Evolutionary conservation across 2,888 invertebrate genomes (phyloP).

Genomic region (Vannuccia rotundouncinata): DNA sequence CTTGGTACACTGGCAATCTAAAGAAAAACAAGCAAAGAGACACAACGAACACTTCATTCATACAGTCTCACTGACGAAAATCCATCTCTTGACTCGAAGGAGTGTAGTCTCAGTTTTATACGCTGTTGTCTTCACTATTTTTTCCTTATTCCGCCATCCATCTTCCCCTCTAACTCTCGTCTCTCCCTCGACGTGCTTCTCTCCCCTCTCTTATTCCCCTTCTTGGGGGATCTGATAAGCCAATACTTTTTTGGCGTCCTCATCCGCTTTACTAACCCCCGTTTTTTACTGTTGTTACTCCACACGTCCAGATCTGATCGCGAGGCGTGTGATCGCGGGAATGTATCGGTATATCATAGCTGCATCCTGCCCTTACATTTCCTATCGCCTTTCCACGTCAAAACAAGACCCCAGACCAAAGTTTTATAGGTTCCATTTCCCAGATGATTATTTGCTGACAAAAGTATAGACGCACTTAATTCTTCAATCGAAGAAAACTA

Average conservation of each 20-base stretch:
- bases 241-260: not conserved
- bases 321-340: not conserved
- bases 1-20: not conserved
- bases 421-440: not conserved
- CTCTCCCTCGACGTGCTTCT: not conserved
- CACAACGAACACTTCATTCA: not conserved
- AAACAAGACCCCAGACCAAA: too few relatives aligned
- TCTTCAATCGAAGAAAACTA: not conserved
- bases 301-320: not conserved
- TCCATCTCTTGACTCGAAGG: not conserved
- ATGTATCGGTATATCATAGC: not conserved
- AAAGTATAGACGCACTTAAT: not conserved
- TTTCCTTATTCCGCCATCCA: too few relatives aligned
- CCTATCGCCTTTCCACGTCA: not conserved
- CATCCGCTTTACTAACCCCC: not conserved
- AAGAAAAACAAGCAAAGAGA: not conserved
- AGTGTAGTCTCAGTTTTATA: not conserved
- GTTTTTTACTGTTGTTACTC: not conserved
- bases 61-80: not conserved
- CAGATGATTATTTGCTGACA: not conserved
- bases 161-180: not conserved
- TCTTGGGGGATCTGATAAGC: not conserved
- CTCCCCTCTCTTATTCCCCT: not conserved
- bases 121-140: not conserved
- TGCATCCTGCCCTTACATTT: not conserved